Evolutionary conservation across 1,140 invertebrate species (phyloP), one percentile per base, ranked within the genome.

Genomic region (Cydia fagiglandana): DNA sequence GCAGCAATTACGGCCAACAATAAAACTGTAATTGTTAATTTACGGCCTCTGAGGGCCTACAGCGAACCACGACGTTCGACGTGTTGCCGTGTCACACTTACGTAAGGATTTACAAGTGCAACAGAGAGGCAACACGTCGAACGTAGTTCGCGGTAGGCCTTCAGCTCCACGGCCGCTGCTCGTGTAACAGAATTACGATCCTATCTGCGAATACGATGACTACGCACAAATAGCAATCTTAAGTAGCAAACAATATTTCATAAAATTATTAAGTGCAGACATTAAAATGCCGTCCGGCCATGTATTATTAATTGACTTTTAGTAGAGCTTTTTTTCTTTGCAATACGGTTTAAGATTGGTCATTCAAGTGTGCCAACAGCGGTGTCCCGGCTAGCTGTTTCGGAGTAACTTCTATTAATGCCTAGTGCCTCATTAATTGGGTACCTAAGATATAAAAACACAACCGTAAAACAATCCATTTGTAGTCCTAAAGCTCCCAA

Each of bases 11-110:
- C 38, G 10, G 34, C 28, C 66, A 6, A 66, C 64, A 38, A 70
- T 41, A 38, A 61, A 38, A 38, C 15, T 70, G 66, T 70, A 70
- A 70, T 70, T 70, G 66, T n/a, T 38, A 45, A 70, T 70, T 70
- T 70, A 70, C 34, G 56, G 20, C 53, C 56, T 61, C 7, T 24
- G 24, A 24, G 24, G 24, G 24, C 24, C 24, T 24, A 24, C 24
- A 0, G 24, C 24, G 24, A 24, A 24, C 24, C 24, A 24, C 24
- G 24, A 24, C 24, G 24, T 24, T 24, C 24, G 24, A 24, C 24
- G 24, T 24, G 24, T 24, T 24, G 24, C 24, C 24, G 1, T 24
- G 24, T 24, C 24, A 24, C 24, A 24, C 24, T 24, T 24, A 24
- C 24, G 24, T 24, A 24, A 1, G 24, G 2, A 24, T 24, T 24